Base-by-base conservation (phyloP, 2,888 invertebrate species). In the Aphrophora alni region DNA sequence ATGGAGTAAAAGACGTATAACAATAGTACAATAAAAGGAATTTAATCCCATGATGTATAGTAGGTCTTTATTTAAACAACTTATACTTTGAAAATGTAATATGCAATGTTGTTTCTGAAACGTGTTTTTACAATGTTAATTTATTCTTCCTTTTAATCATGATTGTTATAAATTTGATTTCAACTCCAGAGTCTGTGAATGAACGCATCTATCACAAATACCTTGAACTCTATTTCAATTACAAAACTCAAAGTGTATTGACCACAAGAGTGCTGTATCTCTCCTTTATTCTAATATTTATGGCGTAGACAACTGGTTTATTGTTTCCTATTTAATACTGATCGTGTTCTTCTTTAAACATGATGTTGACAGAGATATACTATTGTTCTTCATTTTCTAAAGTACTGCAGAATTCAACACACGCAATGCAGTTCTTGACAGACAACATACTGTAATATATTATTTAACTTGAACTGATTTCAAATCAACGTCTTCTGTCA, bases 331-430 rank as follows among this genome's bases (percentile, higher is more conserved):
- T 21, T 59, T 21, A n/a, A 21, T 59, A 59, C 59, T 21, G 59
- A 21, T 59, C 59, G 59, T 59, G 59, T 59, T 59, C 59, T 59
- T 59, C 59, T 59, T 59, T 21, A 59, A 59, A 59, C 59, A 59
- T 59, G 59, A 59, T 21, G 59, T 59, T 2, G 59, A 59, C 59
- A 59, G 21, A 4, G 21, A 59, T 21, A 59, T 59, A 10, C 59
- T 59, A 21, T 12, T 14, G 44, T 10, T 44, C 17, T 17, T 44
- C 17, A 4, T 17, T 14, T 17, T 14, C 44, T 14, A 10, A 44
- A 44, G 44, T 14, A 17, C 44, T 44, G 44, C 44, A 44, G 14
- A 44, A 44, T 44, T 44, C 44, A 44, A 44, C 44, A 8, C 44
- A 44, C 44, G 44, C 44, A 44, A 44, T 44, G 17, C 44, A 14